phyloP scores from a whole-genome alignment of 1,140 invertebrate genomes.

The Callitettix versicolor region DNA sequence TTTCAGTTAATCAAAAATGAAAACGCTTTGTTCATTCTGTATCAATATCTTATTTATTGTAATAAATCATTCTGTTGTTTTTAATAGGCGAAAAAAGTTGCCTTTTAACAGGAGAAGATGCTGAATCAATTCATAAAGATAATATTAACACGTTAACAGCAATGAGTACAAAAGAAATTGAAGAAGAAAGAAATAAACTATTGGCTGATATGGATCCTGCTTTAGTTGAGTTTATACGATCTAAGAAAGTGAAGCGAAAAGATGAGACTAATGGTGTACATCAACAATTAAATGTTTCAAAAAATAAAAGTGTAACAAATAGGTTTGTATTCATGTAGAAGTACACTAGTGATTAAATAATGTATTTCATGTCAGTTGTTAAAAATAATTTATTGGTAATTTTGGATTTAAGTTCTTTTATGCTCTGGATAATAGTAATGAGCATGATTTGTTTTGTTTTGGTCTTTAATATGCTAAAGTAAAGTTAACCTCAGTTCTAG shows the following conservation, averaged over 20 bases:
- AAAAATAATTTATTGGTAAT: conserved; percentile 2
- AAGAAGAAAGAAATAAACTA: conserved; percentile 58
- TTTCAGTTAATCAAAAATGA: too few species aligned
- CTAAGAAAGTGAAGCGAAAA: conserved; percentile 36
- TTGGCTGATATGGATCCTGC: conserved; percentile 50
- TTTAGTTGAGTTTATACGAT: conserved; percentile 52
- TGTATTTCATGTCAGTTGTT: conserved; percentile 16
- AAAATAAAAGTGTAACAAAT: neutral
- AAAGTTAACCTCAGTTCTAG: too few species aligned
- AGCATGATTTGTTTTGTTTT: too few species aligned
- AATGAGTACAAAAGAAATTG: conserved; percentile 66
- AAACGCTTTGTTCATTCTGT: too few species aligned
- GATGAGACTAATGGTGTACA: neutral
- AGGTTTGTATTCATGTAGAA: neutral
- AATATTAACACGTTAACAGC: conserved; percentile 53
- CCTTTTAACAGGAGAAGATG: conserved; percentile 41
- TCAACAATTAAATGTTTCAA: neutral
- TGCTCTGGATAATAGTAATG: too few species aligned
- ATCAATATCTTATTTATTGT: too few species aligned
- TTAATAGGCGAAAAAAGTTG: conserved; percentile 36
- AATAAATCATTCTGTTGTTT: too few species aligned
- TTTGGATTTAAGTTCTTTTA: neutral
- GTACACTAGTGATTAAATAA: conserved; percentile 17
- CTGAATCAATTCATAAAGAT: conserved; percentile 56
- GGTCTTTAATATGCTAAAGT: too few species aligned